These are phyloP conservation scores for Leptinotarsa lineolata DNA, from an alignment of 1,140 invertebrate genomes.

Conservation along the genomic window DNA sequence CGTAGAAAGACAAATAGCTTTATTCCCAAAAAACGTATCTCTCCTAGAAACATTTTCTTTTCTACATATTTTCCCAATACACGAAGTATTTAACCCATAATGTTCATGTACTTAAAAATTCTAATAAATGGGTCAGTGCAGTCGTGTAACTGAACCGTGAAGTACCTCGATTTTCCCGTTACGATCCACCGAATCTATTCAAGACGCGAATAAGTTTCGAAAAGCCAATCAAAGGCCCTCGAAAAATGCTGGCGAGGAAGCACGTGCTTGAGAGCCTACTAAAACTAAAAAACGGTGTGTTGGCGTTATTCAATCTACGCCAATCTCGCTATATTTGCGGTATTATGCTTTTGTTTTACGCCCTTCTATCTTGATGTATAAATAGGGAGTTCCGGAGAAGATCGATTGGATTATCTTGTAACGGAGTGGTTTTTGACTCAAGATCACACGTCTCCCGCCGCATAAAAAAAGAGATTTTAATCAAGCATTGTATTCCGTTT, in stretches of 20 bases:
- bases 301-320: conserved; percentile 17
- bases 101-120: too few relatives aligned
- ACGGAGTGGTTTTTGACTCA: background rate
- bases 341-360: conserved; percentile 8
- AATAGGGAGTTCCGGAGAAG: background rate
- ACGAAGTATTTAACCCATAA: too few relatives aligned
- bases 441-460: background rate
- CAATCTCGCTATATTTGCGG: conserved; percentile 11
- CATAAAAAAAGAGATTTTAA: background rate
- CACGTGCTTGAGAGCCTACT: conserved; percentile 15
- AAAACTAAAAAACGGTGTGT: conserved; percentile 22
- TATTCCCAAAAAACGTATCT: too few relatives aligned
- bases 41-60: too few relatives aligned
- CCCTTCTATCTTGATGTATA: background rate
- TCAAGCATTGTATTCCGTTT: background rate
- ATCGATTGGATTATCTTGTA: background rate
- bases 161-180: background rate
- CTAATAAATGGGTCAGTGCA: too few relatives aligned
- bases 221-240: background rate
- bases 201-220: background rate
- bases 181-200: background rate
- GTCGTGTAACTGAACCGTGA: too few relatives aligned
- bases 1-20: too few relatives aligned
- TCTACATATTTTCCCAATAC: too few relatives aligned
- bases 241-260: background rate